Evolutionary conservation across 2,888 invertebrate genomes (phyloP).

Genomic region (Apodemia mormo): DNA sequence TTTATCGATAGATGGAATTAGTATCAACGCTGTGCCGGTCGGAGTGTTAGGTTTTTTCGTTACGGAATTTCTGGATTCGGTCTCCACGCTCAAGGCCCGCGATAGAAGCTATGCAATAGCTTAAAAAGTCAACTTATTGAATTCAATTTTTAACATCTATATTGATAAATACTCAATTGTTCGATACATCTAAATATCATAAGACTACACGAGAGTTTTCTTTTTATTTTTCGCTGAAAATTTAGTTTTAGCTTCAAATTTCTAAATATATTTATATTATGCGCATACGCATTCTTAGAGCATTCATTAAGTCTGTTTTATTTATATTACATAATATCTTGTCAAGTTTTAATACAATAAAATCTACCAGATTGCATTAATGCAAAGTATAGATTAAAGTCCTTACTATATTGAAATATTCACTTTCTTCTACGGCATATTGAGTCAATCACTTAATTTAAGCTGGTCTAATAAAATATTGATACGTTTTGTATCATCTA

Average conservation of each 20-base stretch:
- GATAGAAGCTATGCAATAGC: no score
- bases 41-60: no score
- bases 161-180: no score
- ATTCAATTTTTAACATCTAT: no score
- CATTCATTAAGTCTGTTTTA: slow-evolving; percentile 1
- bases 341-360: slow-evolving; percentile 5
- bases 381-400: slow-evolving; percentile 9
- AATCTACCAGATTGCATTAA: slow-evolving; percentile 3
- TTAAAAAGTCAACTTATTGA: no score
- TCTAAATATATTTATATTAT: not conserved
- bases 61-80: no score
- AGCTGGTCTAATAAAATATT: not conserved
- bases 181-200: no score
- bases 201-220: no score
- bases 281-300: not conserved
- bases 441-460: not conserved
- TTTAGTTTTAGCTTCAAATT: not conserved
- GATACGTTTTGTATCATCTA: not conserved
- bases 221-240: no score
- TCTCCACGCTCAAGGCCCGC: no score
- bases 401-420: slow-evolving; percentile 12
- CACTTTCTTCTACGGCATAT: not conserved
- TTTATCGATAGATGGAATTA: no score
- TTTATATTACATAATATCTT: slow-evolving; percentile 15
- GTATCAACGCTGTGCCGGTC: no score